Evolutionary conservation across 2,797 vertebrate genomes (phyloP).

Genomic region (Gambusia yucatana): DNA sequence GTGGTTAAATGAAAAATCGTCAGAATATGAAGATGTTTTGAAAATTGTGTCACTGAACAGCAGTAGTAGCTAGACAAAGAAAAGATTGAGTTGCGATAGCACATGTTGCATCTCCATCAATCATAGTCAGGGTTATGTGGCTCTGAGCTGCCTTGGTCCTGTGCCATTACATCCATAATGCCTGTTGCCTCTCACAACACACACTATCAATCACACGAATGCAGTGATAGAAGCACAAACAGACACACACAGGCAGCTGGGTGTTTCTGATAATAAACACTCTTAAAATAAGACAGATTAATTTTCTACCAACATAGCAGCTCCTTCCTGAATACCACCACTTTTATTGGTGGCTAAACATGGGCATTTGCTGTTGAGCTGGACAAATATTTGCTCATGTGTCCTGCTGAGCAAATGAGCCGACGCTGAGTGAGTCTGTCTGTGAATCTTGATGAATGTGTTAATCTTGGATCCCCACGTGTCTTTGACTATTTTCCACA

Average conservation of each 20-base stretch:
- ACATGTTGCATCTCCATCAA: slow-evolving; percentile 59
- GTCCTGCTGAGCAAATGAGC: slow-evolving; percentile 19
- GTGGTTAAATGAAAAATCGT: too few species aligned
- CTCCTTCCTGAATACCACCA: slow-evolving; percentile 5
- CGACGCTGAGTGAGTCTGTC: slow-evolving; percentile 20
- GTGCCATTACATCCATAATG: slow-evolving; percentile 79
- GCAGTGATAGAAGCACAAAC: slow-evolving; percentile 17
- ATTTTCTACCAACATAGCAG: slow-evolving; percentile 15
- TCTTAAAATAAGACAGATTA: slow-evolving; percentile 31
- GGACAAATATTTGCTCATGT: slow-evolving; percentile 37
- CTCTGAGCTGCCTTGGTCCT: slow-evolving; percentile 72
- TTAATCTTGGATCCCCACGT: slow-evolving; percentile 30
- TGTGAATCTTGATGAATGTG: slow-evolving; percentile 51
- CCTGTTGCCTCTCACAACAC: slow-evolving; percentile 66
- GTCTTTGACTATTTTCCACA: slow-evolving; percentile 15
- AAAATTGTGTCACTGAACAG: neutral
- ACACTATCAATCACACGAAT: slow-evolving; percentile 64
- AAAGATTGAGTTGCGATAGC: slow-evolving; percentile 38
- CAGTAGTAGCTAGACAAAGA: slow-evolving; percentile 5
- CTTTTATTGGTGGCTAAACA: slow-evolving; percentile 23
- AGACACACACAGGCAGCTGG: neutral
- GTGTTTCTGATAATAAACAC: slow-evolving; percentile 25
- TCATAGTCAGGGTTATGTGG: slow-evolving; percentile 67
- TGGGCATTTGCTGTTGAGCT: neutral
- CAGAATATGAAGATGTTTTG: too few species aligned